Conservation (phyloP, 1,140 invertebrate genomes). For the Heliconius hewitsoni region DNA sequence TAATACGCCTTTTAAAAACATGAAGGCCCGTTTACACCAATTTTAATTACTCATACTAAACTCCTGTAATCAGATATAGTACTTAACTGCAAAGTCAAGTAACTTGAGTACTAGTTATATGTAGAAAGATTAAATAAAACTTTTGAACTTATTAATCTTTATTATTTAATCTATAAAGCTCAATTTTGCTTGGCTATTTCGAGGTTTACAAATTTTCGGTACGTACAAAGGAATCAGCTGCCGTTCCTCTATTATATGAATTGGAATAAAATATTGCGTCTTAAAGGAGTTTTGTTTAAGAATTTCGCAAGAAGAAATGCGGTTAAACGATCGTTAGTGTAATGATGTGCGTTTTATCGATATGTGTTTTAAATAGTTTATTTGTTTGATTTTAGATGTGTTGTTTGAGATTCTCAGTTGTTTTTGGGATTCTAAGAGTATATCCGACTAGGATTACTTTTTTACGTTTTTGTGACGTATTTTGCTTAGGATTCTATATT, state of each 20-base stretch:
- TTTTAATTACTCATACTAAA: conserved; percentile 64
- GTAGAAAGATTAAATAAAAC: not conserved
- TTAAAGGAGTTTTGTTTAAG: conserved; percentile 62
- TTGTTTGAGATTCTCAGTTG: too few species aligned
- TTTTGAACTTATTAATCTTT: not conserved
- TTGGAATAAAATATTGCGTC: conserved; percentile 68
- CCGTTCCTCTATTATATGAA: conserved; percentile 62
- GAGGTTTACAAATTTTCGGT: conserved; percentile 17
- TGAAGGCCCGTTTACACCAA: conserved; percentile 60
- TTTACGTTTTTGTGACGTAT: too few species aligned
- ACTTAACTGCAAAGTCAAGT: conserved; percentile 65
- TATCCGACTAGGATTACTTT: too few species aligned
- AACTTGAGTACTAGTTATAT: conserved; percentile 74
- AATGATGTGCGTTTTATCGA: conserved; percentile 36
- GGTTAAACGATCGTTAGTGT: conserved; percentile 64
- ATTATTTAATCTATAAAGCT: not conserved
- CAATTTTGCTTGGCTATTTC: not conserved
- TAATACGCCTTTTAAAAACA: conserved; percentile 28
- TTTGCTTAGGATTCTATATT: too few species aligned
- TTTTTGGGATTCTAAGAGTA: too few species aligned
- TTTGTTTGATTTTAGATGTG: too few species aligned
- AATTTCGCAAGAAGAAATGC: conserved; percentile 70
- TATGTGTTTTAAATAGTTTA: not conserved
- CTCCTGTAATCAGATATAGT: conserved; percentile 67
- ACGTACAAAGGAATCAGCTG: conserved; percentile 69